phyloP scores from a whole-genome alignment of 2,113 vertebrate genomes.

The Lethenteron camtschaticum region DNA sequence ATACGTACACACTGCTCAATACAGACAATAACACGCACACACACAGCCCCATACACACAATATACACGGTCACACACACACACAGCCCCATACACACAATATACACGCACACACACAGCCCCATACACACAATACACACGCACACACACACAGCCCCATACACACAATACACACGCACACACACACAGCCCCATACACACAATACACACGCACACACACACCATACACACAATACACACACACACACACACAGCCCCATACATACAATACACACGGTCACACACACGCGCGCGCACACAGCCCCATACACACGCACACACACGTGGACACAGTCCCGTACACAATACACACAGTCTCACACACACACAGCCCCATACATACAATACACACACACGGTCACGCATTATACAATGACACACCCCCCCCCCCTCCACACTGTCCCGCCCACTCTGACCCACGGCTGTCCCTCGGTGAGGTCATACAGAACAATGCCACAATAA shows the following conservation, averaged over 20 bases:
- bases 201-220: neutral
- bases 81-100: neutral
- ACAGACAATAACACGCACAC: neutral
- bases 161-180: neutral
- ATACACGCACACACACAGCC: neutral
- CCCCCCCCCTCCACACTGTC: too few species aligned
- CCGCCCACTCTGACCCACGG: too few species aligned
- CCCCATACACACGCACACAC: neutral
- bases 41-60: neutral
- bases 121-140: neutral
- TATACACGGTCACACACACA: neutral
- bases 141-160: neutral
- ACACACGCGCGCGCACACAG: neutral
- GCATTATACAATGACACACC: too few species aligned
- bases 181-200: neutral
- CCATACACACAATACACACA: neutral
- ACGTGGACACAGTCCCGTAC: neutral
- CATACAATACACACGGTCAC: neutral
- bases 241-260: neutral
- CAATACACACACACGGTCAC: neutral
- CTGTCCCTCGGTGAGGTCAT: too few species aligned
- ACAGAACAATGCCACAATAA: too few species aligned
- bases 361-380: neutral
- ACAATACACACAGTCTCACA: neutral
- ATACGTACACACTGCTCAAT: neutral